These are phyloP conservation scores for Chionomys nivalis DNA, from an alignment of 2,113 vertebrate genomes.

Conservation along the genomic window DNA sequence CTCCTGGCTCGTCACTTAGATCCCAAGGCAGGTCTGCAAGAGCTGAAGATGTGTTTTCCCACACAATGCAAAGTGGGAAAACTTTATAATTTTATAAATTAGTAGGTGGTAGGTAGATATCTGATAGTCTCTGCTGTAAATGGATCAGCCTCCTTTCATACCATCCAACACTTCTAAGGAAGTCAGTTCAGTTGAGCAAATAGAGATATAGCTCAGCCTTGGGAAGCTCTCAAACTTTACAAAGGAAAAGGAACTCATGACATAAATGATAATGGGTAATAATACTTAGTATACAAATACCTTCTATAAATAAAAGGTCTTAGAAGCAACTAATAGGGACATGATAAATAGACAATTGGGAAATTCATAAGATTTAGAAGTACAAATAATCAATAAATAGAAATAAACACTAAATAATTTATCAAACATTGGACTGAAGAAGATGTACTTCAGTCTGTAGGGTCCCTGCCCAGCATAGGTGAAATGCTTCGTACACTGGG, in stretches of 20 bases:
- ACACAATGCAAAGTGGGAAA: neutral
- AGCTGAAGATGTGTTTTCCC: neutral
- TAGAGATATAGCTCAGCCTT: neutral
- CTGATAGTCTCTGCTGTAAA: neutral
- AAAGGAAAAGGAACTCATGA: slow-evolving; percentile 11
- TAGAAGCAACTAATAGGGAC: neutral
- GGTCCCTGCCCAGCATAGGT: neutral
- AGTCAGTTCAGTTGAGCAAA: neutral
- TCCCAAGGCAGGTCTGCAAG: neutral
- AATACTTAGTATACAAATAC: neutral
- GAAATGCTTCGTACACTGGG: neutral
- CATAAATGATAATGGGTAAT: neutral
- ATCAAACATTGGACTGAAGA: neutral
- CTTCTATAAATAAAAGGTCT: neutral
- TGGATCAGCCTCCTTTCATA: neutral
- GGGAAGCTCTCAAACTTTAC: neutral
- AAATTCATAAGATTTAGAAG: slow-evolving; percentile 6
- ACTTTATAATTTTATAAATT: neutral
- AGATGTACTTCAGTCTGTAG: neutral
- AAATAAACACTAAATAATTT: neutral
- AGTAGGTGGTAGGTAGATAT: neutral
- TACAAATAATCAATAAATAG: neutral
- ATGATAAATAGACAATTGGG: neutral
- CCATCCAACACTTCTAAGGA: neutral
- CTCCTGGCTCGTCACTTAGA: neutral